These are phyloP conservation scores for Sinocyclocheilus anshuiensis DNA, from an alignment of 2,113 vertebrate genomes.

Conservation along the genomic window DNA sequence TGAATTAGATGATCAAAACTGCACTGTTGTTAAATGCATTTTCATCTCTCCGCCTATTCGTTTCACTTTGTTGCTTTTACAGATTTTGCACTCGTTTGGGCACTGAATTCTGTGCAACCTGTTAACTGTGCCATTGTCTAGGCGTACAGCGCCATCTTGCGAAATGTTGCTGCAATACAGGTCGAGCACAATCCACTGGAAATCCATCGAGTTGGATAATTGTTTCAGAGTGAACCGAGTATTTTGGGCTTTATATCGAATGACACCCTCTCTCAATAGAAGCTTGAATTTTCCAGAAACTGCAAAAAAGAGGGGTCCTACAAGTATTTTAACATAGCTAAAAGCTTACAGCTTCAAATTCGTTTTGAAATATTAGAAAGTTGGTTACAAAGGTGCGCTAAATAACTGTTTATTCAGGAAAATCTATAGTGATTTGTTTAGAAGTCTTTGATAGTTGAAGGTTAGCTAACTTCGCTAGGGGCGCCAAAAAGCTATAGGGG, in stretches of 20 bases:
- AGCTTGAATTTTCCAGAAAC: neutral
- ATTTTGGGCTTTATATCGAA: neutral
- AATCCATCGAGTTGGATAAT: neutral
- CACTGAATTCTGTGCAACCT: neutral
- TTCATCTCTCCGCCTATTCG: neutral
- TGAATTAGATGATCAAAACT: neutral
- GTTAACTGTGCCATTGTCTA: neutral
- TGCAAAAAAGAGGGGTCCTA: neutral
- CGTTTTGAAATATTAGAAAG: neutral
- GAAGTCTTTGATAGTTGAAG: neutral
- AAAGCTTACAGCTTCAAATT: neutral
- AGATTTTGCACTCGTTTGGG: neutral
- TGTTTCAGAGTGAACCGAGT: neutral
- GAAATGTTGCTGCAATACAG: slow-evolving; percentile 11
- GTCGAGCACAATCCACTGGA: neutral
- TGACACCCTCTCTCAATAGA: neutral
- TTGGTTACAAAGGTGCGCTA: neutral
- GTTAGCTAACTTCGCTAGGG: neutral
- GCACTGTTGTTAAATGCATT: neutral
- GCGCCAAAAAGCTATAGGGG: neutral
- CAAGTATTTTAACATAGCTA: neutral
- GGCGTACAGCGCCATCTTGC: slow-evolving; percentile 27
- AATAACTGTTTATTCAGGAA: neutral
- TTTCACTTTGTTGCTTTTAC: neutral
- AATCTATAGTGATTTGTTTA: no score